Evolutionary conservation across 2,797 vertebrate species (phyloP).

Genomic region (Spondyliosoma cantharus): DNA sequence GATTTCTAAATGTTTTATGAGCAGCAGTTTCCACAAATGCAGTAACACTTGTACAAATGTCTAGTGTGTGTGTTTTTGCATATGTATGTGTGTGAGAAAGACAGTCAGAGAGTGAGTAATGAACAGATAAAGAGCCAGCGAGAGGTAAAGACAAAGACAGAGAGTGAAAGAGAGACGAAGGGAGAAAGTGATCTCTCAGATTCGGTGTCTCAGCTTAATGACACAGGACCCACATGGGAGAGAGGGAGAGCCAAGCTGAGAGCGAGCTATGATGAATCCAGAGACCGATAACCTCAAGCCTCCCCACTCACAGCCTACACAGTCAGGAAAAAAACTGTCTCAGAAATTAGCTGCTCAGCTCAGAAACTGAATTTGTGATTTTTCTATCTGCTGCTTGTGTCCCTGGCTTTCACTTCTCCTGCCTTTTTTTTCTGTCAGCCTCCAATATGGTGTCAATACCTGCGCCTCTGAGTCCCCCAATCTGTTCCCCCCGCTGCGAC

Average conservation of each 20-base stretch:
- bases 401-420: conserved; percentile 31
- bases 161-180: conserved; percentile 38
- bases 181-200: conserved; percentile 63
- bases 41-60: conserved; percentile 20
- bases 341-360: conserved; percentile 59
- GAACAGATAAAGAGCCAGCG: conserved; percentile 44
- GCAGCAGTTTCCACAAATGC: conserved; percentile 40
- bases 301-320: conserved; percentile 42
- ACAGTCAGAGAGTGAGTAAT: conserved; percentile 40
- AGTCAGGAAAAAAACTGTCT: conserved; percentile 37
- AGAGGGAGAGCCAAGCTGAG: conserved; percentile 55
- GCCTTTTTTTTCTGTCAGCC: conserved; percentile 35
- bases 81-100: conserved; percentile 6
- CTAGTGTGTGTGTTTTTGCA: conserved; percentile 12
- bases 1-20: conserved; percentile 47
- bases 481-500: conserved; percentile 54
- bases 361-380: conserved; percentile 33
- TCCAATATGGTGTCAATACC: conserved; percentile 54
- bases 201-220: conserved; percentile 79
- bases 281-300: conserved; percentile 68
- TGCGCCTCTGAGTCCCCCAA: conserved; percentile 35
- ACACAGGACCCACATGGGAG: conserved; percentile 74
- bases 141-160: conserved; percentile 51
- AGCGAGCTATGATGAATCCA: conserved; percentile 73
- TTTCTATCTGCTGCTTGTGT: conserved; percentile 21